Percentiles rank a stretch among this genome's conserved stretches.
These are phyloP conservation scores for Falcaria lacertinaria DNA, from an alignment of 2,888 invertebrate genomes.

Conservation along the genomic window DNA sequence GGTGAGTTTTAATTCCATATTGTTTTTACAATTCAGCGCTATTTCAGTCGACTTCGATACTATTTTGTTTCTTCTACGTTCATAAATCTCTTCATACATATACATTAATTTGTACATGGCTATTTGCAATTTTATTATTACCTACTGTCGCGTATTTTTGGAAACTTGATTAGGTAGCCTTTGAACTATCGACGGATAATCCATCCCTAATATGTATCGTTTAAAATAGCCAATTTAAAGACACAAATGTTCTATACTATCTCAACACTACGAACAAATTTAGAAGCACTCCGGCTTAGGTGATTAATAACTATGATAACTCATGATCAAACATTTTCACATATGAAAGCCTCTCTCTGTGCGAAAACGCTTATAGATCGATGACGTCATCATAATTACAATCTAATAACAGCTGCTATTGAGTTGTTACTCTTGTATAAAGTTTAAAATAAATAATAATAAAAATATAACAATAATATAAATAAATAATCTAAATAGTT, in stretches of 20 bases:
- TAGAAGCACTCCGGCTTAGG: not conserved
- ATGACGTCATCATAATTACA: not conserved
- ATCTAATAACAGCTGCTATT: not conserved
- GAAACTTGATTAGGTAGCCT: no score
- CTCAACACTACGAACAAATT: not conserved
- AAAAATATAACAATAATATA: no score
- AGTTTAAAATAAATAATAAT: no score
- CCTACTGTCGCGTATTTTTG: no score
- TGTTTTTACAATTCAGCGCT: no score
- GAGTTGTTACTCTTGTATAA: not conserved
- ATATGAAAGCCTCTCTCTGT: not conserved
- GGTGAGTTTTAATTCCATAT: slow-evolving; percentile 26
- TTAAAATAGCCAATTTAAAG: not conserved
- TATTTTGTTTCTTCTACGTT: no score
- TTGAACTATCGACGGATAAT: no score
- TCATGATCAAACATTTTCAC: not conserved
- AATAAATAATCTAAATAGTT: not conserved
- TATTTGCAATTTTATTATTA: no score
- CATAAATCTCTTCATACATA: no score
- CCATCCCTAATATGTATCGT: not conserved
- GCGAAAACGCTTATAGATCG: not conserved
- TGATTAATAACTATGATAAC: not conserved
- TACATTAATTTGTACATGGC: no score
- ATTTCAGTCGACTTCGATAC: no score
- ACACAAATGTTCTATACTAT: not conserved